Conservation (phyloP, 2,888 invertebrate genomes). For the Clanis bilineata region DNA sequence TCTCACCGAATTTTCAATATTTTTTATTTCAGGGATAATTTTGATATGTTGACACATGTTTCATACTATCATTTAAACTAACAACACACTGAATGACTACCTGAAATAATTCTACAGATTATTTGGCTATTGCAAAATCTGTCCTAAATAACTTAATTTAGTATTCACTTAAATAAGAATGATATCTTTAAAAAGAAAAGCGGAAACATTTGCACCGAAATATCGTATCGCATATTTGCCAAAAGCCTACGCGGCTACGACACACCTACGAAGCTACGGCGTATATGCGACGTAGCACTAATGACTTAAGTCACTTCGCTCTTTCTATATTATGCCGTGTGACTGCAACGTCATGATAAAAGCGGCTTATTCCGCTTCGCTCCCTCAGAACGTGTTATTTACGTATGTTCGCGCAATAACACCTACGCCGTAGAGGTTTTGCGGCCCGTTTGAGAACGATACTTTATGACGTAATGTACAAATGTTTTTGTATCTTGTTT, state of each 20-base stretch:
- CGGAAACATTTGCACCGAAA: background rate
- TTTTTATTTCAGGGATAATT: too few relatives aligned
- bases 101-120: too few relatives aligned
- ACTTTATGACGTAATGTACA: background rate
- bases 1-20: too few relatives aligned
- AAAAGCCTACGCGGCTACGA: background rate
- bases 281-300: conserved; percentile 18
- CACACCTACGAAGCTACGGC: conserved; percentile 7
- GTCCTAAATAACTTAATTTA: too few relatives aligned
- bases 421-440: conserved; percentile 1
- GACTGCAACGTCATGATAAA: conserved; percentile 27
- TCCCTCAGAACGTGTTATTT: conserved; percentile 13
- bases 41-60: too few relatives aligned
- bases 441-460: background rate
- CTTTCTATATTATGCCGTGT: background rate
- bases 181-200: too few relatives aligned
- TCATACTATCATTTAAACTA: too few relatives aligned
- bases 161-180: too few relatives aligned
- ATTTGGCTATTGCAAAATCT: too few relatives aligned
- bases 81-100: too few relatives aligned
- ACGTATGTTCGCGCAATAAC: conserved; percentile 9
- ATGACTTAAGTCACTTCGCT: background rate
- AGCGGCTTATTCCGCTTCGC: conserved; percentile 24
- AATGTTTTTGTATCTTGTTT: background rate
- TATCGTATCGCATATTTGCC: background rate